phyloP scores from a whole-genome alignment of 2,888 invertebrate genomes.

The Thalpophila matura region DNA sequence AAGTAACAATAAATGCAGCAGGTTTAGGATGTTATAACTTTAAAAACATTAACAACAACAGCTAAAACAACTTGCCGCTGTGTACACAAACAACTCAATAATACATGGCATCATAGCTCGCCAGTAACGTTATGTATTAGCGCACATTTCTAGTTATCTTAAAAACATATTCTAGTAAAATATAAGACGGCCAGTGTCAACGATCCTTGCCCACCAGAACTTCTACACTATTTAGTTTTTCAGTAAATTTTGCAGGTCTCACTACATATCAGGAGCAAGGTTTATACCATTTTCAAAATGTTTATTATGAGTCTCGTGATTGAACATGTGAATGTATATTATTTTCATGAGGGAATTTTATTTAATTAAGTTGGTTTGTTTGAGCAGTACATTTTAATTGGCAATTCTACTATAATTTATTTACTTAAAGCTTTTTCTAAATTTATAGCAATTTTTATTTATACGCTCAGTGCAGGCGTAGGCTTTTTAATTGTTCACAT shows the following conservation, averaged over 20 bases:
- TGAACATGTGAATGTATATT: constrained; percentile 77
- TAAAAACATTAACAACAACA: neutral
- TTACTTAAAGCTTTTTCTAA: constrained; percentile 53
- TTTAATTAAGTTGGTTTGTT: constrained; percentile 64
- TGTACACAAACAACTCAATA: neutral
- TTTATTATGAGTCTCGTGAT: constrained; percentile 80
- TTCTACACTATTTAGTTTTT: constrained; percentile 87
- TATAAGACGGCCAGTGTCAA: neutral
- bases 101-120: constrained; percentile 23
- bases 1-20: constrained; percentile 15
- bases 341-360: constrained; percentile 62
- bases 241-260: constrained; percentile 90
- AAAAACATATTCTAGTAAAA: constrained; percentile 1
- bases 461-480: constrained; percentile 38
- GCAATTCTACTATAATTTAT: constrained; percentile 54
- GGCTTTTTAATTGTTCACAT: constrained; percentile 63
- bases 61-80: constrained; percentile 7
- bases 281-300: constrained; percentile 79
- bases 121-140: constrained; percentile 27
- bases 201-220: constrained; percentile 66
- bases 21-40: neutral
- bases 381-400: constrained; percentile 66
- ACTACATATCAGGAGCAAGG: constrained; percentile 89
- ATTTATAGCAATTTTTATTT: constrained; percentile 43
- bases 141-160: constrained; percentile 23